Conservation (phyloP, 1,140 invertebrate genomes). For the Phocides pigmalion region DNA sequence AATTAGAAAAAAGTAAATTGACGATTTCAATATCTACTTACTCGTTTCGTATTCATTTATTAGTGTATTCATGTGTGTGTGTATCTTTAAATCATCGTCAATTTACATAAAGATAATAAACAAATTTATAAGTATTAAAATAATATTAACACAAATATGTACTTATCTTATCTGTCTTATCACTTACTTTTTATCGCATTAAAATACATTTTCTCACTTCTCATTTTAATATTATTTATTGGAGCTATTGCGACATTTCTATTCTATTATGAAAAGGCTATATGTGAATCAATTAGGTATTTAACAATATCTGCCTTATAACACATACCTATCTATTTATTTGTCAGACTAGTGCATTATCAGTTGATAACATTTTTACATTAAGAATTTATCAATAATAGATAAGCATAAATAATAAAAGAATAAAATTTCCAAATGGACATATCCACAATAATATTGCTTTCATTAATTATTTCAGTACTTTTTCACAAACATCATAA, state of each 20-base stretch:
- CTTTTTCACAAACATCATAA: too few species aligned
- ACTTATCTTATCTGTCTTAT: background rate
- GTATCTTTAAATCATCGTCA: background rate
- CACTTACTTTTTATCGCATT: background rate
- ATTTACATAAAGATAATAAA: background rate
- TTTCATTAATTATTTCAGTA: too few species aligned
- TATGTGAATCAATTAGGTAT: background rate
- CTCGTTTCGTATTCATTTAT: too few species aligned
- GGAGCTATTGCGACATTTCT: too few species aligned
- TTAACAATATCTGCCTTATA: background rate
- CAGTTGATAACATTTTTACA: background rate
- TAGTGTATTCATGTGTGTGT: background rate
- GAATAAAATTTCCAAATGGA: too few species aligned
- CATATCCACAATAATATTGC: too few species aligned
- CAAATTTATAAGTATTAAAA: background rate
- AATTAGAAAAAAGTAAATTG: too few species aligned
- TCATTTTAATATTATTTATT: background rate
- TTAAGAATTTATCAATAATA: background rate
- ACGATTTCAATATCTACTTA: too few species aligned
- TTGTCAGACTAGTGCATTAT: background rate
- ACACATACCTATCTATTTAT: background rate
- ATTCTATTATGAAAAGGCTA: background rate
- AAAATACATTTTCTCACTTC: background rate
- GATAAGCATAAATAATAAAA: background rate
- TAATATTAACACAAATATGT: background rate